Percentiles rank a stretch among this genome's conserved stretches.
These are phyloP conservation scores for Ciconia stormi DNA, from an alignment of 2,113 vertebrate species.

Conservation along the genomic window DNA sequence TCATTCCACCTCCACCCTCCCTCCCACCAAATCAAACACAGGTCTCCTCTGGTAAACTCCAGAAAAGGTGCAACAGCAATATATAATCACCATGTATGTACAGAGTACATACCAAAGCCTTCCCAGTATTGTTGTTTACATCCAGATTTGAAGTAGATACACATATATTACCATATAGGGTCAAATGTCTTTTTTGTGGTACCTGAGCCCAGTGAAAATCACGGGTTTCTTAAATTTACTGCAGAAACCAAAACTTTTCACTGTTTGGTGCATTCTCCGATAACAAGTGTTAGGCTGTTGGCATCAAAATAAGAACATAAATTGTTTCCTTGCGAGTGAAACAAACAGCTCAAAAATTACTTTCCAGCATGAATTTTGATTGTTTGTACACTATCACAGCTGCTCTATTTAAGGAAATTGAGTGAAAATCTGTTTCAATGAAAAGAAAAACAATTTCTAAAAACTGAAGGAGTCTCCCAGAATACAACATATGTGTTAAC, in stretches of 20 bases:
- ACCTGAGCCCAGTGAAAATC: background rate
- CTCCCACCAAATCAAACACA: background rate
- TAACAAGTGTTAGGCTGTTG: background rate
- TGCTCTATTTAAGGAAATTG: background rate
- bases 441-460: background rate
- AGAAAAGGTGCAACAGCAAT: background rate
- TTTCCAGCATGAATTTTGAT: background rate
- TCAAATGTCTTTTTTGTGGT: background rate
- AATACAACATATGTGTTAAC: background rate
- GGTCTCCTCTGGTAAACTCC: background rate
- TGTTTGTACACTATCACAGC: slow-evolving; percentile 22
- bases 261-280: background rate
- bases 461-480: background rate
- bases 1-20: background rate
- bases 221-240: background rate
- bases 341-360: background rate
- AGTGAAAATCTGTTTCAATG: background rate
- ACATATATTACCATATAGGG: background rate
- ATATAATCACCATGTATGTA: fast-evolving
- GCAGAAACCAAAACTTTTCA: background rate
- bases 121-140: background rate
- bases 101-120: background rate
- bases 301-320: background rate
- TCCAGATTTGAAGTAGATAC: background rate
- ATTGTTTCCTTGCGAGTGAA: background rate